Evolutionary conservation across 2,888 invertebrate genomes (phyloP), one percentile per base, ranked within the genome.

Genomic region (Stictocephala bisonia): DNA sequence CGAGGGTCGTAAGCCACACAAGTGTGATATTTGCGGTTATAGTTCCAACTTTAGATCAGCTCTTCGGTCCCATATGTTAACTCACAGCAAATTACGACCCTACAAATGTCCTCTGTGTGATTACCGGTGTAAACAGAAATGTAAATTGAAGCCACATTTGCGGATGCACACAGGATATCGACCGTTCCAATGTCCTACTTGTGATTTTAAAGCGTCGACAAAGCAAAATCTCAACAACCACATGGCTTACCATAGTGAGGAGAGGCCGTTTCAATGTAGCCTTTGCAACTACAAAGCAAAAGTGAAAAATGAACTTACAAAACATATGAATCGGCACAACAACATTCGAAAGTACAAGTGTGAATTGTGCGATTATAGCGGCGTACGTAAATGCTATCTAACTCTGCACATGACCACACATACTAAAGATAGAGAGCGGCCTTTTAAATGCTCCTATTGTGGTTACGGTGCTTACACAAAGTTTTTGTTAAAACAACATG

Each of bases 61-160:
- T 1, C 24, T 64, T 3, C 41, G 44, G 27, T 41, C 64, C 27
- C 64, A 64, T 22, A 64, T 64, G 64, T 44, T 64, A 9, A 64
- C 20, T 2, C 64, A 64, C 27, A 44, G 40, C 9, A 27, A 64
- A 18, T 15, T 41, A 1, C 24, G 27, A 64, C 64, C 64, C 3
- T 64, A 27, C 24, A 24, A 64, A 27, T 64, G 64, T 15, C 40
- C 44, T 15, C 13, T 64, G 15, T 64, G 64, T 15, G 64, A 64
- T 27, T 64, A 64, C 27, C 64, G 64, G 2, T 64, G 64, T n/a
- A 64, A 64, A 15, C 64, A 64, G 24, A 64, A 64, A 27, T 64
- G 64, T 13, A 64, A 64, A 64, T 27, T 64, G 44, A 64, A 64
- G 40, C 64, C 64, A 4, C 64, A 64, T 27, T 41, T 64, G 64